phyloP scores from a whole-genome alignment of 2,888 invertebrate genomes.

The Blastobasis adustella region DNA sequence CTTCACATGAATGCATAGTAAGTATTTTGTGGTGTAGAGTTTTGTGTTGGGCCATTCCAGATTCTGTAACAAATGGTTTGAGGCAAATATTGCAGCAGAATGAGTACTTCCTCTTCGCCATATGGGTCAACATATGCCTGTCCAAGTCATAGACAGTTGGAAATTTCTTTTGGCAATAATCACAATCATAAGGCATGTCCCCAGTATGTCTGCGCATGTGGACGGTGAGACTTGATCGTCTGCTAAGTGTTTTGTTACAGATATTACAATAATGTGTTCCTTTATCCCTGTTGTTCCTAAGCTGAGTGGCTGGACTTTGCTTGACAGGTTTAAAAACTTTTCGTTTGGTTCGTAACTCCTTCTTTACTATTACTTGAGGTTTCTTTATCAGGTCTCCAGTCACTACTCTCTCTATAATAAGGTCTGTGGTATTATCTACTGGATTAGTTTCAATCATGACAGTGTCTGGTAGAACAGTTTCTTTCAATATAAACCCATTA shows the following conservation, averaged over 20 bases:
- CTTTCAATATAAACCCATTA: too few species aligned
- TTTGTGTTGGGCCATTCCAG: background rate
- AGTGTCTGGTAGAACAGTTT: too few species aligned
- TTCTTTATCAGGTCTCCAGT: too few species aligned
- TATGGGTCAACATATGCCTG: background rate
- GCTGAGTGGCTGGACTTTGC: too few species aligned
- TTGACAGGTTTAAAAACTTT: background rate
- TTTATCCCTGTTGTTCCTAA: too few species aligned
- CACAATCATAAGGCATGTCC: constrained; percentile 1
- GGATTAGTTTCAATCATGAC: too few species aligned
- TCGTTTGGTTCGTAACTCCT: background rate
- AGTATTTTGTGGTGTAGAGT: background rate
- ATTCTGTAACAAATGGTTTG: constrained; percentile 2
- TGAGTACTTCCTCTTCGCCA: background rate
- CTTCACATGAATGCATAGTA: background rate
- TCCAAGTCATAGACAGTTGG: constrained; percentile 2
- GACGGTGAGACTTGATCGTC: background rate
- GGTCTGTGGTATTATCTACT: too few species aligned
- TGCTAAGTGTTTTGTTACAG: background rate
- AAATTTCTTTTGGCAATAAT: constrained; percentile 1
- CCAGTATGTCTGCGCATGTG: constrained; percentile 2
- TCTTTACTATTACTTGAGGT: background rate
- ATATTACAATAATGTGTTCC: background rate
- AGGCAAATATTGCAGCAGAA: background rate
- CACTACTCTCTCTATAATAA: too few species aligned